Percentiles rank a stretch among this genome's conserved stretches.
phyloP scores from a whole-genome alignment of 2,888 invertebrate species.

The Cheilosia impressa region DNA sequence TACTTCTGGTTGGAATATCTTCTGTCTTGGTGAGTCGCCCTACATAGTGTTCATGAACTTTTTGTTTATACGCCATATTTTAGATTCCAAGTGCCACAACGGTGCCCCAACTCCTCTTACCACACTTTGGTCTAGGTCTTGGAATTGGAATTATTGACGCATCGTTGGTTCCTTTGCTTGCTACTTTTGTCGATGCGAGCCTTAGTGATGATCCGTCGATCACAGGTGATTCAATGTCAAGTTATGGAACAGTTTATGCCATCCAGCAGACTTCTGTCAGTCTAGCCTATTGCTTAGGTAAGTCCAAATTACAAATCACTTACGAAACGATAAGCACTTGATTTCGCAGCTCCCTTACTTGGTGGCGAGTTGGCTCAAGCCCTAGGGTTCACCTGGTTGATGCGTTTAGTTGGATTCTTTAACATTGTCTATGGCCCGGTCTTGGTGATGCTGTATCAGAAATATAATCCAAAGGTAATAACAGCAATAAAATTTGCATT shows the following conservation, averaged over 20 bases:
- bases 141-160: conserved; percentile 92
- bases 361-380: conserved; percentile 89
- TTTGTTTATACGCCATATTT: neutral
- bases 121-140: conserved; percentile 92
- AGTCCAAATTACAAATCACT: conserved; percentile 56
- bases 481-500: neutral
- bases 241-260: conserved; percentile 92
- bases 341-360: conserved; percentile 87
- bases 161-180: conserved; percentile 90
- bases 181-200: conserved; percentile 87
- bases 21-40: conserved; percentile 85
- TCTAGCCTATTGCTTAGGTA: conserved; percentile 91
- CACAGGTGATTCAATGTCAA: conserved; percentile 82
- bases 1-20: conserved; percentile 87
- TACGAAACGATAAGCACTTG: neutral
- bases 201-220: conserved; percentile 80
- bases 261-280: conserved; percentile 93
- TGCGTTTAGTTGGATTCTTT: conserved; percentile 88
- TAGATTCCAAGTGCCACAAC: conserved; percentile 87
- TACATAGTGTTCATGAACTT: neutral
- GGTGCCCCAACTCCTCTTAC: conserved; percentile 87
- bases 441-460: conserved; percentile 83
- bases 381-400: conserved; percentile 90
- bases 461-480: conserved; percentile 81
- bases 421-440: conserved; percentile 89